Evolutionary conservation across 1,140 invertebrate species (phyloP).

Genomic region (Drosophila rhopaloa): DNA sequence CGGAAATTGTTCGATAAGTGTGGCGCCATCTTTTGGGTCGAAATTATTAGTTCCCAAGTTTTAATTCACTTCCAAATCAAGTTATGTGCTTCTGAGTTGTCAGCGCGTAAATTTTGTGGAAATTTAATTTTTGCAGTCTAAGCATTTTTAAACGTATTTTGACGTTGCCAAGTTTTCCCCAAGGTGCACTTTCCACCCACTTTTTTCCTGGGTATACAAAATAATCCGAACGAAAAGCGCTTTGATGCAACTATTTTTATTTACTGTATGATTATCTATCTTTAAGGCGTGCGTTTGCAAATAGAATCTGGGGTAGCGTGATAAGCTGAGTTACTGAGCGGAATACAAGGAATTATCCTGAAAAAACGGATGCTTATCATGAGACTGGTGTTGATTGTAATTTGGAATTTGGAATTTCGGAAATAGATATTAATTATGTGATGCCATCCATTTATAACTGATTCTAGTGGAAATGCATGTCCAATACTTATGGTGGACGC

Average conservation of each 20-base stretch:
- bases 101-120: not conserved
- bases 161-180: slow-evolving; percentile 21
- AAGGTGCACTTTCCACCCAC: slow-evolving; percentile 11
- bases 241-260: slow-evolving; percentile 30
- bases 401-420: slow-evolving; percentile 67
- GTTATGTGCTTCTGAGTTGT: not conserved
- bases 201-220: slow-evolving; percentile 32
- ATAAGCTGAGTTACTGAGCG: not conserved
- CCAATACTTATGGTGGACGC: slow-evolving; percentile 7
- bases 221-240: slow-evolving; percentile 39
- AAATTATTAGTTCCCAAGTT: slow-evolving; percentile 6
- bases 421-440: slow-evolving; percentile 14
- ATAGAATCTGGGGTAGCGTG: slow-evolving; percentile 6
- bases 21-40: not conserved
- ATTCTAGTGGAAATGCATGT: slow-evolving; percentile 32
- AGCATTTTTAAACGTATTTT: slow-evolving; percentile 25
- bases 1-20: slow-evolving; percentile 1
- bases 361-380: slow-evolving; percentile 6
- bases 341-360: not conserved
- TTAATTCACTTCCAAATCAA: slow-evolving; percentile 1
- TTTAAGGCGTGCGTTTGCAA: slow-evolving; percentile 10
- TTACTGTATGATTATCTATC: slow-evolving; percentile 1
- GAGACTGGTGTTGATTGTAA: slow-evolving; percentile 28
- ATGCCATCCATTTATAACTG: slow-evolving; percentile 14
- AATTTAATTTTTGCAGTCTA: not conserved